Conservation (phyloP, 2,113 vertebrate species). For the Hemiprocne comata region DNA sequence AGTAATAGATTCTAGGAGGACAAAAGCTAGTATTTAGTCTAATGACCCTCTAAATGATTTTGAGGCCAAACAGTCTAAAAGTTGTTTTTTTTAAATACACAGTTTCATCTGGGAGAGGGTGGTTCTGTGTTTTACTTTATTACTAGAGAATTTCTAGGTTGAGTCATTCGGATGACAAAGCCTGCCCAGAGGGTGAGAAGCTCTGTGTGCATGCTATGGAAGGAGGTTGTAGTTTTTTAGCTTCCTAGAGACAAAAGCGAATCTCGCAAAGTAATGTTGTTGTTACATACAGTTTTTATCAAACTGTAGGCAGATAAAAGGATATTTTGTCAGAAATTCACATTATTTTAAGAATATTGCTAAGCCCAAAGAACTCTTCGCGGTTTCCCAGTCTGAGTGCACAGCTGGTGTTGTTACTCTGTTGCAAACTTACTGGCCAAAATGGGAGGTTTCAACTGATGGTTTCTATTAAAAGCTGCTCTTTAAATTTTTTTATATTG, state of each 20-base stretch:
- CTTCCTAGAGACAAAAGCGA: background rate
- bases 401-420: background rate
- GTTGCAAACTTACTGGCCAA: background rate
- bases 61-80: background rate
- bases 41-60: background rate
- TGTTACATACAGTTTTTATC: background rate
- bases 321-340: background rate
- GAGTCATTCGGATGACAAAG: background rate
- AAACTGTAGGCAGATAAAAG: background rate
- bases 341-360: background rate
- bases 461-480: background rate
- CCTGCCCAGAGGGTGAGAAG: background rate
- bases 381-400: background rate
- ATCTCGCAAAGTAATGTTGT: background rate
- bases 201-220: background rate
- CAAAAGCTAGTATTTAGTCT: background rate
- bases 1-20: background rate
- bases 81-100: background rate
- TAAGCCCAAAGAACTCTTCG: background rate
- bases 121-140: background rate
- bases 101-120: background rate
- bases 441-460: background rate
- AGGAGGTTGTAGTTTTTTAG: background rate
- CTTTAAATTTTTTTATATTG: background rate
- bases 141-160: background rate